Conservation (phyloP, 2,888 invertebrate species). For the Dryococelus australis region DNA sequence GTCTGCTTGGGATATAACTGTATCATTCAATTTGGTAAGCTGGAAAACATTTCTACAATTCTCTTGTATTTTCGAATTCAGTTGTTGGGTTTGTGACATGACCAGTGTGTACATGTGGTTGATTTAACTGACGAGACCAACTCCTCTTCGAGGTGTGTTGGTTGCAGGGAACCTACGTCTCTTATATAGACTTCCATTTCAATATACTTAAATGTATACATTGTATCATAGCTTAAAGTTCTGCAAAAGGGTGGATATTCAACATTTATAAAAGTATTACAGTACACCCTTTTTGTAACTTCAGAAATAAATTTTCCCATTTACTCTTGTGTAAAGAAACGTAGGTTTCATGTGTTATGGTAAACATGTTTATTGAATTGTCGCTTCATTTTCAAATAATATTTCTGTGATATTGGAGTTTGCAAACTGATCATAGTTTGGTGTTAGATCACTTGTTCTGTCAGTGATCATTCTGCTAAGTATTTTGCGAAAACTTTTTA, state of each 20-base stretch:
- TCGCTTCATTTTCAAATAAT: not conserved
- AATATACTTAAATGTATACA: not conserved
- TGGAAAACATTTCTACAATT: not conserved
- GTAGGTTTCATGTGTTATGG: constrained; percentile 11
- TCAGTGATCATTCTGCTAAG: not conserved
- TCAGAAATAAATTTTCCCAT: not conserved
- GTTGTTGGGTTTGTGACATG: not conserved
- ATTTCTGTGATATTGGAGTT: not conserved
- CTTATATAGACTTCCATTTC: not conserved
- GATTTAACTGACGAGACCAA: not conserved
- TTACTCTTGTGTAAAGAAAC: not conserved
- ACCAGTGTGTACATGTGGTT: not conserved
- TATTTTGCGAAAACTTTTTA: not conserved
- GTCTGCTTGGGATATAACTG: not conserved
- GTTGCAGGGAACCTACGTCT: constrained; percentile 16
- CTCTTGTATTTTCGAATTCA: not conserved
- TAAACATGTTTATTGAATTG: not conserved
- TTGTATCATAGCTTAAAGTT: not conserved
- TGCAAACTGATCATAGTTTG: constrained; percentile 6
- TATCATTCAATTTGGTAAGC: not conserved
- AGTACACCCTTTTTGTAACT: not conserved
- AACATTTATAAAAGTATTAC: not conserved
- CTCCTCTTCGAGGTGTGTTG: not conserved
- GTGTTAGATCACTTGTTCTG: not conserved
- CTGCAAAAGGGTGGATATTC: not conserved